Evolutionary conservation across 2,797 vertebrate genomes (phyloP).

Genomic region (Staurois parvus): DNA sequence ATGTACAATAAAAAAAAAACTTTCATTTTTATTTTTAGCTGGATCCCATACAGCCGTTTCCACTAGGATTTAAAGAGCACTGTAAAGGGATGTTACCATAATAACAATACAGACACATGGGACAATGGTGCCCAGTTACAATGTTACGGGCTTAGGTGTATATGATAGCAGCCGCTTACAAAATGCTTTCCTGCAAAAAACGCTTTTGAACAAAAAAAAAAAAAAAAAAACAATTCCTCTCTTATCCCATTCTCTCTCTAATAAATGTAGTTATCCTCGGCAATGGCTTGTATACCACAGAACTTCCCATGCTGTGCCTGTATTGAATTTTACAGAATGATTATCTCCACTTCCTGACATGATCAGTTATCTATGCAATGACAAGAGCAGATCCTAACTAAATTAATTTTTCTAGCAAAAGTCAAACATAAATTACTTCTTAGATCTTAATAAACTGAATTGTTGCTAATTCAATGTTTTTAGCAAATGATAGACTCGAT

Average conservation of each 20-base stretch:
- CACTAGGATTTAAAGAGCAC: too few relatives aligned
- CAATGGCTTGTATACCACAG: neutral
- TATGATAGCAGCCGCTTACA: neutral
- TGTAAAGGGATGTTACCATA: too few relatives aligned
- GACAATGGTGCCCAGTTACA: too few relatives aligned
- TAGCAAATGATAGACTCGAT: too few relatives aligned
- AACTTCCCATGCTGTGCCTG: neutral
- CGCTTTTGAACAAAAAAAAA: neutral
- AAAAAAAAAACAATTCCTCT: slow-evolving; percentile 31
- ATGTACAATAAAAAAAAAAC: neutral
- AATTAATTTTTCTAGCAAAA: too few relatives aligned
- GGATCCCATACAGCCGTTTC: too few relatives aligned
- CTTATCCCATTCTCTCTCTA: neutral
- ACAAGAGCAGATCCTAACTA: too few relatives aligned
- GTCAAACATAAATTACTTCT: too few relatives aligned
- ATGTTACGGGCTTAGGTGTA: neutral
- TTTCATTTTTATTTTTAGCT: too few relatives aligned
- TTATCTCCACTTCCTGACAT: neutral
- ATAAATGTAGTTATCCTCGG: neutral
- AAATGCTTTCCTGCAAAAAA: slow-evolving; percentile 24
- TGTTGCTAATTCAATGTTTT: too few relatives aligned
- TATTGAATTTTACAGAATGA: neutral
- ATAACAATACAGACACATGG: too few relatives aligned
- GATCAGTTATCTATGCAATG: neutral
- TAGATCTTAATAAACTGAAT: too few relatives aligned